Evolutionary conservation across 2,113 vertebrate genomes (phyloP).

Genomic region (Microcebus griseorufus): DNA sequence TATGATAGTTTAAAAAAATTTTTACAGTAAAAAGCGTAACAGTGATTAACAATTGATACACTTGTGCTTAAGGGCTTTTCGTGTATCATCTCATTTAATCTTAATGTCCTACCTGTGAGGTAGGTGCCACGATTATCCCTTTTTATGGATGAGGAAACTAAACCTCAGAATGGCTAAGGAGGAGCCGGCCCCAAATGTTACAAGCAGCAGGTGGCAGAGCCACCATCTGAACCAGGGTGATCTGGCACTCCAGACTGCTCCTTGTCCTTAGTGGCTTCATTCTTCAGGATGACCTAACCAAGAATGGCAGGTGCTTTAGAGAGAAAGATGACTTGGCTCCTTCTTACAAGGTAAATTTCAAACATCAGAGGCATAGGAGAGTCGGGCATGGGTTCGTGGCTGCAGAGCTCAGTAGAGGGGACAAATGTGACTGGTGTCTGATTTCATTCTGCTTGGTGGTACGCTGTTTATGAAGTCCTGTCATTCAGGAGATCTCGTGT

Average conservation of each 20-base stretch:
- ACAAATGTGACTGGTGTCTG: too few species aligned
- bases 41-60: rapidly evolving
- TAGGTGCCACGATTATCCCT: background rate
- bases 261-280: background rate
- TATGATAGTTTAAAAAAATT: background rate
- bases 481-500: too few species aligned
- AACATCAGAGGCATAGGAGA: background rate
- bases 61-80: background rate
- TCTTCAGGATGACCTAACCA: background rate
- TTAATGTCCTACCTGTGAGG: background rate
- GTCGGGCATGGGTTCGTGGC: too few species aligned
- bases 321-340: background rate
- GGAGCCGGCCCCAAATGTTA: background rate
- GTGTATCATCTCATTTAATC: background rate
- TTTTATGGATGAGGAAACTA: background rate
- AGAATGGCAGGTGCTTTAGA: background rate
- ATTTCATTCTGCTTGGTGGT: background rate
- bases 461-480: background rate
- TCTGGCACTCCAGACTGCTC: background rate
- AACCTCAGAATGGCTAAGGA: background rate
- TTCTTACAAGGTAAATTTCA: background rate
- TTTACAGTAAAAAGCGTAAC: background rate
- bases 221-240: background rate
- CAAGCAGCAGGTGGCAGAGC: background rate
- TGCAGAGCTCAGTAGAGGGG: background rate